Percentiles rank a stretch among this genome's conserved stretches.
Evolutionary conservation across 2,113 vertebrate species (phyloP).

Genomic region (Halcyon malimbica): DNA sequence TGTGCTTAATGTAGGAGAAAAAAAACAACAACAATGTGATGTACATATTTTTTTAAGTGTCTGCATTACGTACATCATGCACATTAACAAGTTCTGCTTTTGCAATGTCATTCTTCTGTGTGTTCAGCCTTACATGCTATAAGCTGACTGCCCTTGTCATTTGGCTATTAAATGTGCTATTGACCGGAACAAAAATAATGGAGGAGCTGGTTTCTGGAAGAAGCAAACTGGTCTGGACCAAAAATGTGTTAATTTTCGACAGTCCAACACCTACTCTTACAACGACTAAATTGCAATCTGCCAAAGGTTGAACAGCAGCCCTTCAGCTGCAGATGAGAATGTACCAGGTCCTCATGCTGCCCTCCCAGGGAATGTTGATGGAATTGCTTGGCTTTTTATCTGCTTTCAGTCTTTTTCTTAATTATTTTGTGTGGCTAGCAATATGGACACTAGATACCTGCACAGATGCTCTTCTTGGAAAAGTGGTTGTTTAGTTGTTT

Average conservation of each 20-base stretch:
- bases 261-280: neutral
- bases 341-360: neutral
- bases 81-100: conserved; percentile 2
- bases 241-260: neutral
- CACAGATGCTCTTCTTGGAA: neutral
- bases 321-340: neutral
- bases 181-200: neutral
- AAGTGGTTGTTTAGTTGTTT: neutral
- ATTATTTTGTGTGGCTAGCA: neutral
- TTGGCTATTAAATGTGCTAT: neutral
- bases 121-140: neutral
- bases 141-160: neutral
- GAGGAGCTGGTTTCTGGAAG: neutral
- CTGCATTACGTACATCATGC: neutral
- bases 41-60: neutral
- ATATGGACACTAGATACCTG: neutral
- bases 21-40: neutral
- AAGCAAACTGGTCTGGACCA: neutral
- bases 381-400: neutral
- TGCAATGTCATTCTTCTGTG: conserved; percentile 32
- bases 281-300: neutral
- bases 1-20: neutral
- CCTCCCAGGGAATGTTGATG: neutral
- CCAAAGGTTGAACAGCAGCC: neutral
- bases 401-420: neutral